A percentile compares a stretch with the other conserved stretches of the same genome.
Conservation (phyloP, 2,888 invertebrate species). For the Pseudococcus longispinus region DNA sequence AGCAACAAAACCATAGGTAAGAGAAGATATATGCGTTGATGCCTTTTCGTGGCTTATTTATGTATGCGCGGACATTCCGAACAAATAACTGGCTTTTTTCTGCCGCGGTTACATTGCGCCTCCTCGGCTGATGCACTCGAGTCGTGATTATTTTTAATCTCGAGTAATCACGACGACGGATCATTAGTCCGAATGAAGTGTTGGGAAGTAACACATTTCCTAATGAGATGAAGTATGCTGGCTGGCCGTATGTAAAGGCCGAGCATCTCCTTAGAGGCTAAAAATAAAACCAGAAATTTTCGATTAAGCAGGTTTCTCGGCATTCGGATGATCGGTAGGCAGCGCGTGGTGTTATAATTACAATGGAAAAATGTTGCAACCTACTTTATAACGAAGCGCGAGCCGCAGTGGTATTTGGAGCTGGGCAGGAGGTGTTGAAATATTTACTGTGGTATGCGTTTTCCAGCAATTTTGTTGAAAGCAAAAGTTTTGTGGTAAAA, state of each 20-base stretch:
- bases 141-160: conserved; percentile 45
- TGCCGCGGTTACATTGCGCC: not conserved
- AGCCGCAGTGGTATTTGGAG: not conserved
- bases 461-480: not conserved
- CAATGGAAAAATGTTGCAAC: conserved; percentile 18
- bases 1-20: not conserved
- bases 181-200: conserved; percentile 31
- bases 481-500: not conserved
- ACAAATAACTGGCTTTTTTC: conserved; percentile 38
- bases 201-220: conserved; percentile 29
- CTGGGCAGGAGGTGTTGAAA: not conserved
- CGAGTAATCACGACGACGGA: conserved; percentile 38
- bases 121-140: not conserved
- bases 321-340: not conserved
- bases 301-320: conserved; percentile 5
- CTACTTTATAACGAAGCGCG: not conserved
- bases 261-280: not conserved
- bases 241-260: not conserved
- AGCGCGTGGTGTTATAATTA: conserved; percentile 14
- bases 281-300: not conserved
- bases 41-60: conserved; percentile 46
- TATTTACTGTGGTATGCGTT: not conserved
- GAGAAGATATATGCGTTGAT: conserved; percentile 35
- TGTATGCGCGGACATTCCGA: conserved; percentile 49
- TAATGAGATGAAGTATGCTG: conserved; percentile 25